Conservation (phyloP, 2,888 invertebrate species). For the Cataglyphis altisquamis region DNA sequence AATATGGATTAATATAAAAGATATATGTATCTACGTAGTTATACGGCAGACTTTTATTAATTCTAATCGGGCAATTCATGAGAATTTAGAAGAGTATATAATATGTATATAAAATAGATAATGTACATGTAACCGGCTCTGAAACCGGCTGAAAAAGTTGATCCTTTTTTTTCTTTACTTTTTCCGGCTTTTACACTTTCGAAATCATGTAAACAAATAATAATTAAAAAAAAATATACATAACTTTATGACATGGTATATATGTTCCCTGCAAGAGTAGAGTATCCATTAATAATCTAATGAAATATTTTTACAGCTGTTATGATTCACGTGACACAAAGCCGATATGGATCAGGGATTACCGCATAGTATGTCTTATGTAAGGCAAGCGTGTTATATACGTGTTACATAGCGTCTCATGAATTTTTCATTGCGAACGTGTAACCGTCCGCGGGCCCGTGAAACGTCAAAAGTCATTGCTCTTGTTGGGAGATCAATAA, state of each 20-base stretch:
- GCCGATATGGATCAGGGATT: conserved; percentile 48
- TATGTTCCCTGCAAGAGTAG: background rate
- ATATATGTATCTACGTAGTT: background rate
- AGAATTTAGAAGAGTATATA: conserved; percentile 30
- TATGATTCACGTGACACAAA: conserved; percentile 45
- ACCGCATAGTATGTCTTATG: conserved; percentile 34
- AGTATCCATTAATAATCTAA: conserved; percentile 28
- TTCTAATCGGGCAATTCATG: background rate
- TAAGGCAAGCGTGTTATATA: conserved; percentile 49
- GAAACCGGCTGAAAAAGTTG: background rate
- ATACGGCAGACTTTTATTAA: conserved; percentile 1
- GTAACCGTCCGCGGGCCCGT: conserved; percentile 42
- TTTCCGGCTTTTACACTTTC: background rate
- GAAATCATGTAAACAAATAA: background rate
- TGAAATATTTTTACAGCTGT: conserved; percentile 20
- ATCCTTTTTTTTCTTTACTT: background rate
- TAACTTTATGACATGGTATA: background rate
- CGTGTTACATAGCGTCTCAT: conserved; percentile 45
- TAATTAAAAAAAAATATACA: background rate
- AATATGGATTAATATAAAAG: conserved; percentile 11
- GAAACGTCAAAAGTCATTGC: conserved; percentile 57
- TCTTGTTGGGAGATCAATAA: conserved; percentile 56
- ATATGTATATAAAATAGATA: background rate
- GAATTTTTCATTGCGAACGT: conserved; percentile 51
- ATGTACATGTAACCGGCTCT: background rate